Percentiles rank a stretch among this genome's conserved stretches.
Evolutionary conservation across 2,797 vertebrate genomes (phyloP).

Genomic region (Sciurus carolinensis): DNA sequence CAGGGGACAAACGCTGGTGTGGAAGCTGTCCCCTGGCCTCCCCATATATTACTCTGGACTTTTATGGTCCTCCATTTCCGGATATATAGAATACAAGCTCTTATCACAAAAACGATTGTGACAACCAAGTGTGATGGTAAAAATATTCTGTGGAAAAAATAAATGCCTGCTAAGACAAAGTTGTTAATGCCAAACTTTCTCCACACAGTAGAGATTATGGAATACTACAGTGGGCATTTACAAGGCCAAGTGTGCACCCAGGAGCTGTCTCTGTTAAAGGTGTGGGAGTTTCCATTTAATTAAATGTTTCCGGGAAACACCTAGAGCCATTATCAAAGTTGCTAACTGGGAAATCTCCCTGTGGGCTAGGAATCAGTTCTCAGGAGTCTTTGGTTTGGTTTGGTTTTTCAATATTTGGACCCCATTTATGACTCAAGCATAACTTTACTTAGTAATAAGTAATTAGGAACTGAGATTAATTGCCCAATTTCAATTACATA

Average conservation of each 20-base stretch:
- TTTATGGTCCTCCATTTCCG: background rate
- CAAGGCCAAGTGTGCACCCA: background rate
- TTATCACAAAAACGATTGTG: background rate
- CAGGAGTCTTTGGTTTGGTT: background rate
- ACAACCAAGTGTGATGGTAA: background rate
- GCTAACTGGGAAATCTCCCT: background rate
- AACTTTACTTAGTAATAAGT: slow-evolving; percentile 48
- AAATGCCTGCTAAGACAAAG: background rate
- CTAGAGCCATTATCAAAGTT: background rate
- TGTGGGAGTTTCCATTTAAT: background rate
- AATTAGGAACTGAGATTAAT: slow-evolving; percentile 45
- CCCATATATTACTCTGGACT: fast-evolving
- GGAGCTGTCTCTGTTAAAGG: background rate
- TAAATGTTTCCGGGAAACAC: background rate
- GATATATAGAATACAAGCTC: background rate
- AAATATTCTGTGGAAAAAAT: background rate
- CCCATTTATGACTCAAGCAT: slow-evolving; percentile 34
- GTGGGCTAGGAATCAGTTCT: background rate
- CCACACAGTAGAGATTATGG: background rate
- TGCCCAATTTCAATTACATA: background rate
- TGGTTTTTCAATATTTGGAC: background rate
- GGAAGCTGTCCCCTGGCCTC: background rate
- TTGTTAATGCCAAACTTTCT: background rate
- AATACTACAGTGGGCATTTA: background rate
- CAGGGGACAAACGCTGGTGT: fast-evolving